Conservation (phyloP, 2,888 invertebrate species). For the Hymenopus coronatus region DNA sequence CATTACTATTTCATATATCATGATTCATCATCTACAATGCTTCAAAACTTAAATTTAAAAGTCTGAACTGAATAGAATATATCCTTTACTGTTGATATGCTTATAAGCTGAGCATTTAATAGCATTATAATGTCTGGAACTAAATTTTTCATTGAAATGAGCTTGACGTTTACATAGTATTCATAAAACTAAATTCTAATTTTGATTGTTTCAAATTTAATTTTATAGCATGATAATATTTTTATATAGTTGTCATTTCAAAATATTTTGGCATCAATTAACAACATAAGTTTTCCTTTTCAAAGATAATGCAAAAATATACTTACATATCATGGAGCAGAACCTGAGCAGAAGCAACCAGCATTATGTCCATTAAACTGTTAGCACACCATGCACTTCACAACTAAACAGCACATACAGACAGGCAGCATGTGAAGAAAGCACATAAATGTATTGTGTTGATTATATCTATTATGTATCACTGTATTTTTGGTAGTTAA, state of each 20-base stretch:
- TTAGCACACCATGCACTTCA: conserved; percentile 5
- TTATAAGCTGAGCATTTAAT: no score
- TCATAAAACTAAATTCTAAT: no score
- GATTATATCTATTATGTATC: background rate
- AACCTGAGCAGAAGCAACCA: background rate
- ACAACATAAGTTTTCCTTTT: no score
- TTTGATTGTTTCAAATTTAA: no score
- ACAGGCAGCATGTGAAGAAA: background rate
- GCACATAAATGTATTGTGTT: background rate
- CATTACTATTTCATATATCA: no score
- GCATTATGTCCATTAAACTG: background rate
- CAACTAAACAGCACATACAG: background rate
- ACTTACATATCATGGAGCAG: background rate
- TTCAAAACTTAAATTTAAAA: no score
- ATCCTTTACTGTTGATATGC: no score
- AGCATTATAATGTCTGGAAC: no score
- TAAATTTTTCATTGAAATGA: no score
- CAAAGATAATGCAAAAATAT: background rate
- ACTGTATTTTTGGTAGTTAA: background rate
- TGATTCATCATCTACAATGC: no score
- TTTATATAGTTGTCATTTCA: background rate
- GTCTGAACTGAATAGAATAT: no score
- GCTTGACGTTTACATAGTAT: no score
- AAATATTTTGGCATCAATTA: background rate
- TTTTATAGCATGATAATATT: background rate